phyloP scores from a whole-genome alignment of 2,113 vertebrate genomes.

The Eolophus roseicapilla region DNA sequence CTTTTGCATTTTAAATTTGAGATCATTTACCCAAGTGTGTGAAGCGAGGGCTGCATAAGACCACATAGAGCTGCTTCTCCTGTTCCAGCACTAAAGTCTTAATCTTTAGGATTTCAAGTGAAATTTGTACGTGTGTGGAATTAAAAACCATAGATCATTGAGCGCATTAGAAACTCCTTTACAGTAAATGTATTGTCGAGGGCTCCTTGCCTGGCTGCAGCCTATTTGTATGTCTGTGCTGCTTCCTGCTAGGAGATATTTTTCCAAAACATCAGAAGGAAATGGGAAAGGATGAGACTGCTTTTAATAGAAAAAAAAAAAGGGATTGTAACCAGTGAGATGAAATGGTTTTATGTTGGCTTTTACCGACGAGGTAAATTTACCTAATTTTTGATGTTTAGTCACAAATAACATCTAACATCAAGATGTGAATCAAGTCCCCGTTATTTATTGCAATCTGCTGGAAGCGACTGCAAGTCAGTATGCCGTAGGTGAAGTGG shows the following conservation, averaged over 20 bases:
- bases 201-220: not conserved
- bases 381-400: not conserved
- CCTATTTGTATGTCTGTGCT: conserved; percentile 8
- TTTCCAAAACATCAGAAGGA: conserved; percentile 63
- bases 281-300: conserved; percentile 43
- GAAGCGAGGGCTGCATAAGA: not conserved
- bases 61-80: not conserved
- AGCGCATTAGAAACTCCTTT: not conserved
- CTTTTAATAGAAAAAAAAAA: conserved; percentile 47
- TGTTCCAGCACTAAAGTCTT: not conserved
- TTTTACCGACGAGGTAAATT: not conserved
- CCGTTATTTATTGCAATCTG: not conserved
- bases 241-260: conserved; percentile 56
- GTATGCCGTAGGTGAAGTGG: not conserved
- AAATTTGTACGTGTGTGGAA: not conserved
- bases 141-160: not conserved
- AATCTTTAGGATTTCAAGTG: not conserved
- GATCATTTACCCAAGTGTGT: not conserved
- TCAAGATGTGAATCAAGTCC: not conserved
- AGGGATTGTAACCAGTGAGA: not conserved
- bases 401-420: not conserved
- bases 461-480: not conserved
- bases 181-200: not conserved
- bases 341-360: not conserved
- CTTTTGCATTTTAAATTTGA: not conserved